Evolutionary conservation across 2,888 invertebrate genomes (phyloP), one percentile per base, ranked within the genome.

Genomic region (Oscheius onirici): DNA sequence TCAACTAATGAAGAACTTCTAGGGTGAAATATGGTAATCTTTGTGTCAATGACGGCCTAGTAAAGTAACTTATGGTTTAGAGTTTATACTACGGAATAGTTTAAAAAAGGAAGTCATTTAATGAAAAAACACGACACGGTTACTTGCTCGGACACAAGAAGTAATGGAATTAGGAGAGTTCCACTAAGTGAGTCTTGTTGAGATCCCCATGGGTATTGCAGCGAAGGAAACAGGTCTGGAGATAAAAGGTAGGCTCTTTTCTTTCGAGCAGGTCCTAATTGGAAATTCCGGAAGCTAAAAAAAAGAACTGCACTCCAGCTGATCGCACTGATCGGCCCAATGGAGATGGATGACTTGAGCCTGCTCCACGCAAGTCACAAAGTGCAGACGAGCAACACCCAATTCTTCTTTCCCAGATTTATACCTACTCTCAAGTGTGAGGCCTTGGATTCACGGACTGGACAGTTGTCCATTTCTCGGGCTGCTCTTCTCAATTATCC

Each of bases 331-430:
- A 63, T 63, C 63, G 26, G 24, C 22, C 63, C 63, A 49, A 63
- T 63, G 63, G 49, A 63, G 63, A 63, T 49, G 63, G 49, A 63
- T 63, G 63, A 63, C 49, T 46, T 49, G 63, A 49, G 26, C 49
- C 26, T 63, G 63, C 63, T 63, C 34, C 63, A 63, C 49, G 63
- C 63, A 63, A 15, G 34, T n/a, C 63, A 63, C 63, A 63, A 63
- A 63, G 49, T 63, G 63, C 63, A 24, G 46, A 63, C 46, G 46
- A 63, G 63, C 49, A 46, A 63, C 63, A 49, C 63, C 63, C 63
- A 63, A 49, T 63, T 63, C 63, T 26, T 26, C 34, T 58, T 58
- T 20, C 22, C 5, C 6, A 58, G 58, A 58, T 58, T 58, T 41
- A 41, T 41, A 41, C 17, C 46, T 46, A 46, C 46, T 46, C 46